Base-by-base conservation (phyloP, 1,140 invertebrate genomes). In the Plutomurus gul region DNA sequence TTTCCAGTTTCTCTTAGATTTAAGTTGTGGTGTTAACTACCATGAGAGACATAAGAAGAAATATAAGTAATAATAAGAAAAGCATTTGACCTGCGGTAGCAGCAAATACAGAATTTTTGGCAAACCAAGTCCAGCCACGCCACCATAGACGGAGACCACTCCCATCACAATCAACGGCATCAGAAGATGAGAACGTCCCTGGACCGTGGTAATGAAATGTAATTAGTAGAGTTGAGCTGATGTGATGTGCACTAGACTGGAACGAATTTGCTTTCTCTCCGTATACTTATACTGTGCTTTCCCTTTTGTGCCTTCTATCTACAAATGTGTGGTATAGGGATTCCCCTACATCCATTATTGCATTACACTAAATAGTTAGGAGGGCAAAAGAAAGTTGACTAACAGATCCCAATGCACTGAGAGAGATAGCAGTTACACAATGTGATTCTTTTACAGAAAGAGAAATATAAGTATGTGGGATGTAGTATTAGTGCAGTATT, bases 131-230 rank as follows among this genome's bases (percentile, higher is more conserved):
- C 92, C 91, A n/a, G 91, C 92, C 74, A 95, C 81, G 47, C 93
- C 93, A 18, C 93, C 94, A 71, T 95, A 87, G 27, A 94, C 91
- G 0, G 93, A 93, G 8, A 95, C 88, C 18, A 88, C 88, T 4
- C 93, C 94, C 89, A 95, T 92, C 49, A 95, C 93, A 0, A 94
- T 90, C 47, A 95, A 86, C 0, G 94, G 94, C 36, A 95, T 84
- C 33, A 93, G 90, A n/a, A 95, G 87, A 85, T 93, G 93, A 84
- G 94, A 93, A 81, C 91, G 92, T 4, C 94, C 94, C 93, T 95
- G 82, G 16, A 65, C 56, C 56, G 16, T 25, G 36, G 56, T 65
- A 65, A 65, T 65, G 56, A 65, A 65, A 33, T 65, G 56, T 65
- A 65, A 65, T 65, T 65, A 65, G 56, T 65, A 30, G 56, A 65